These are phyloP conservation scores for Girardinichthys multiradiatus DNA, from an alignment of 2,113 vertebrate species.

Conservation along the genomic window DNA sequence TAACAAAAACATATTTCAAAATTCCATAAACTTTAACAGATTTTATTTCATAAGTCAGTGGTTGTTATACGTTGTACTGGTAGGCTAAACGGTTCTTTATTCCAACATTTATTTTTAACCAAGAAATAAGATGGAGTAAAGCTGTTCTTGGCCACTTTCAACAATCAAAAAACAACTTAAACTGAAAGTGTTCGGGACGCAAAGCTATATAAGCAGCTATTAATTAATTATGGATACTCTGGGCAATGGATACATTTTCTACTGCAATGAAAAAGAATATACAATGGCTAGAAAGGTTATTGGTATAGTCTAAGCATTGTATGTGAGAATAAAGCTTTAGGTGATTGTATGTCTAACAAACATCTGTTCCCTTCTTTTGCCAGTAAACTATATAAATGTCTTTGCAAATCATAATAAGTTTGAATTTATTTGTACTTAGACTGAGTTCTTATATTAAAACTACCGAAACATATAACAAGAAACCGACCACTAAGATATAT, in stretches of 20 bases:
- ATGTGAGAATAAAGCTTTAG: neutral
- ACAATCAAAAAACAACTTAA: neutral
- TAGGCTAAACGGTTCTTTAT: too few relatives aligned
- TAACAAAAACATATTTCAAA: neutral
- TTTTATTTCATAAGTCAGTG: neutral
- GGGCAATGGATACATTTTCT: neutral
- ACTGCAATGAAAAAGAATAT: neutral
- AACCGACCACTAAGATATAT: conserved; percentile 26
- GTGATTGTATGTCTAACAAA: neutral
- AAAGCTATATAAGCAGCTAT: neutral
- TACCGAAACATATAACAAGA: conserved; percentile 10
- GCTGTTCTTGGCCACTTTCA: neutral
- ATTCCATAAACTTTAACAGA: neutral
- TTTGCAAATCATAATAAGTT: too few relatives aligned
- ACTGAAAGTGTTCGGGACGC: neutral
- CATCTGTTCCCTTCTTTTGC: too few relatives aligned
- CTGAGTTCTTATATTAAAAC: neutral
- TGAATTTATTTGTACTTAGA: neutral
- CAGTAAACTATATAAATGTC: too few relatives aligned
- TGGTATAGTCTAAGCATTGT: too few relatives aligned
- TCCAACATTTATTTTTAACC: neutral
- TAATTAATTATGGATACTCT: neutral
- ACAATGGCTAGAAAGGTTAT: neutral
- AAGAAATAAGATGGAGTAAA: neutral
- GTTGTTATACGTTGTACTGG: too few relatives aligned